These are phyloP conservation scores for Chymomyza caudatula DNA, from an alignment of 2,888 invertebrate species.

Conservation along the genomic window DNA sequence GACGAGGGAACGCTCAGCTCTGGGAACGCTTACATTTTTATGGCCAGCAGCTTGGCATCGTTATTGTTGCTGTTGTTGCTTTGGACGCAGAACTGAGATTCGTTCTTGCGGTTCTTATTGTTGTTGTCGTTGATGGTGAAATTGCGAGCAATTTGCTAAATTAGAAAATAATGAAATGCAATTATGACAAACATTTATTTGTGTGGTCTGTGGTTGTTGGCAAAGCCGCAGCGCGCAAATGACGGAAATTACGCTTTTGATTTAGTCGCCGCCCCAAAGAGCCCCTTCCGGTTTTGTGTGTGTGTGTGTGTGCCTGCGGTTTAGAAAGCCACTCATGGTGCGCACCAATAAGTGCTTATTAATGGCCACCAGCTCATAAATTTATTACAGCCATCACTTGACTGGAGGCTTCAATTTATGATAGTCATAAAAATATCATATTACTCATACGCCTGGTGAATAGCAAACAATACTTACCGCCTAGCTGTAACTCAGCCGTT, in stretches of 20 bases:
- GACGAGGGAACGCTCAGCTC: not conserved
- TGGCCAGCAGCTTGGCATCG: constrained; percentile 14
- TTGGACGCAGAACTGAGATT: not conserved
- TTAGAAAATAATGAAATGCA: constrained; percentile 75
- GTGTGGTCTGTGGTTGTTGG: constrained; percentile 55
- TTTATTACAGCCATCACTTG: constrained; percentile 34
- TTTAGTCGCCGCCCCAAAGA: constrained; percentile 20
- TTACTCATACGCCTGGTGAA: constrained; percentile 24
- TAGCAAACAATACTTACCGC: constrained; percentile 81
- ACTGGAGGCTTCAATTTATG: constrained; percentile 16
- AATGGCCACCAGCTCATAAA: constrained; percentile 46
- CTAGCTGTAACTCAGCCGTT: constrained; percentile 87
- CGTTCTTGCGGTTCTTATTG: constrained; percentile 13
- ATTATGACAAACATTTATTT: constrained; percentile 73
- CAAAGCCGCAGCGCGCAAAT: constrained; percentile 8
- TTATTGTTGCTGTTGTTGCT: not conserved
- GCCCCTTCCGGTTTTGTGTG: not conserved
- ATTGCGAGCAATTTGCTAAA: constrained; percentile 73
- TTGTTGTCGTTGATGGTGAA: constrained; percentile 29
- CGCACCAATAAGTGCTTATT: constrained; percentile 50
- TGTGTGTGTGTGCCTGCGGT: constrained; percentile 19
- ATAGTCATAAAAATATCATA: constrained; percentile 12
- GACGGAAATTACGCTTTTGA: constrained; percentile 41
- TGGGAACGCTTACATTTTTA: constrained; percentile 34
- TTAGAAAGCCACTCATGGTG: not conserved